phyloP scores from a whole-genome alignment of 1,140 invertebrate species.

The Eumaeus atala region DNA sequence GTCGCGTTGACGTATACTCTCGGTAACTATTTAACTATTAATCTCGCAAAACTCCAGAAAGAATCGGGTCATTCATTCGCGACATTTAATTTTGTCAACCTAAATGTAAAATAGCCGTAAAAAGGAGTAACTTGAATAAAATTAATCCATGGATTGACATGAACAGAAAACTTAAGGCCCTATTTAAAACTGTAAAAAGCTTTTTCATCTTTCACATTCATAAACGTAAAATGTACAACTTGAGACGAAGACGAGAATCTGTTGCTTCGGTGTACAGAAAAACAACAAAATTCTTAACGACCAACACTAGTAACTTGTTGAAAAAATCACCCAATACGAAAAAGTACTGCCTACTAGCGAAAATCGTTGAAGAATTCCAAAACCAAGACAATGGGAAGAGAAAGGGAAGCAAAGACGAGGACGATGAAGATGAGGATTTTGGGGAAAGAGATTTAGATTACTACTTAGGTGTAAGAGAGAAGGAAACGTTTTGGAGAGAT shows the following conservation, averaged over 20 bases:
- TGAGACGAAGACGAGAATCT: conserved; percentile 54
- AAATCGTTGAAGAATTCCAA: conserved; percentile 38
- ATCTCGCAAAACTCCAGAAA: not conserved
- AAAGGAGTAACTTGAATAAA: not conserved
- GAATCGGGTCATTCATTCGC: not conserved
- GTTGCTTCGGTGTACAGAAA: conserved; percentile 57
- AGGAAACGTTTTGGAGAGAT: conserved; percentile 60
- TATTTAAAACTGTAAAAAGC: conserved; percentile 27
- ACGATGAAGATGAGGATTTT: conserved; percentile 37
- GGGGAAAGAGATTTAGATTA: conserved; percentile 58
- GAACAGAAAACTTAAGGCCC: conserved; percentile 25
- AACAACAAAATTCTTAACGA: conserved; percentile 57
- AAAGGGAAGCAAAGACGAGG: conserved; percentile 22
- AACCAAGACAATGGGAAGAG: conserved; percentile 19
- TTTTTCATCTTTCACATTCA: conserved; percentile 19
- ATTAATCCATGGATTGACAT: conserved; percentile 28
- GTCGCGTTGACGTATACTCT: conserved; percentile 33
- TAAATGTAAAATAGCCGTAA: not conserved
- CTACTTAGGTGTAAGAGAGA: conserved; percentile 50
- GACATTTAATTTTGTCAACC: not conserved
- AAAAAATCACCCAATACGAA: conserved; percentile 50
- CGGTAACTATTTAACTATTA: conserved; percentile 17
- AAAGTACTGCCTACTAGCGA: conserved; percentile 41
- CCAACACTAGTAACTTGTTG: conserved; percentile 46
- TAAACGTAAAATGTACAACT: conserved; percentile 44